phyloP scores from a whole-genome alignment of 2,113 vertebrate species.

The Platysteira castanea region DNA sequence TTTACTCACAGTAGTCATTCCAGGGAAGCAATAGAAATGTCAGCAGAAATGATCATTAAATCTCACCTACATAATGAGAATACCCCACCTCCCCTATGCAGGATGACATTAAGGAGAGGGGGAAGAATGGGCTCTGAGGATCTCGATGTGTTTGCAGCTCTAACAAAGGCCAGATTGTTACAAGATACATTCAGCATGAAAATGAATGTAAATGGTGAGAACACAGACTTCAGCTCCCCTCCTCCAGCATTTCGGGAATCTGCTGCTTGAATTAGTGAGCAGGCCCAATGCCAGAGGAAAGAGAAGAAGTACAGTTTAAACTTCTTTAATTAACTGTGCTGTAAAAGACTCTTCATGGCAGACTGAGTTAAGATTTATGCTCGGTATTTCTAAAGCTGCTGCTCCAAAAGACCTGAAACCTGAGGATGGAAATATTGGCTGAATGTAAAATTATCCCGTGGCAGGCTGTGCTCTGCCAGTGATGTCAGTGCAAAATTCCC shows the following conservation, averaged over 20 bases:
- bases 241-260: neutral
- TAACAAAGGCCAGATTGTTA: neutral
- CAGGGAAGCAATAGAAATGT: constrained; percentile 11
- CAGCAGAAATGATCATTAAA: constrained; percentile 26
- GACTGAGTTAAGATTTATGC: neutral
- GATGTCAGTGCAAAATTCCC: neutral
- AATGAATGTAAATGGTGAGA: constrained; percentile 32
- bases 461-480: neutral
- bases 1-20: constrained; percentile 14
- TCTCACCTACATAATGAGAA: constrained; percentile 15
- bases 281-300: constrained; percentile 17
- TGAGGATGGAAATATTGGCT: neutral
- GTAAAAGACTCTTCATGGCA: neutral
- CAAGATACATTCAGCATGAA: neutral
- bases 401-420: neutral
- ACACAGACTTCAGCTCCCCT: neutral
- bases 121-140: neutral
- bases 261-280: constrained; percentile 17
- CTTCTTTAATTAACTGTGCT: constrained; percentile 52
- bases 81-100: neutral
- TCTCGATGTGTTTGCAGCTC: neutral
- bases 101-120: neutral
- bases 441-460: neutral
- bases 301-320: constrained; percentile 2
- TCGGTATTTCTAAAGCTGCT: neutral